phyloP scores from a whole-genome alignment of 2,797 vertebrate genomes.

The Etheostoma nigrum region DNA sequence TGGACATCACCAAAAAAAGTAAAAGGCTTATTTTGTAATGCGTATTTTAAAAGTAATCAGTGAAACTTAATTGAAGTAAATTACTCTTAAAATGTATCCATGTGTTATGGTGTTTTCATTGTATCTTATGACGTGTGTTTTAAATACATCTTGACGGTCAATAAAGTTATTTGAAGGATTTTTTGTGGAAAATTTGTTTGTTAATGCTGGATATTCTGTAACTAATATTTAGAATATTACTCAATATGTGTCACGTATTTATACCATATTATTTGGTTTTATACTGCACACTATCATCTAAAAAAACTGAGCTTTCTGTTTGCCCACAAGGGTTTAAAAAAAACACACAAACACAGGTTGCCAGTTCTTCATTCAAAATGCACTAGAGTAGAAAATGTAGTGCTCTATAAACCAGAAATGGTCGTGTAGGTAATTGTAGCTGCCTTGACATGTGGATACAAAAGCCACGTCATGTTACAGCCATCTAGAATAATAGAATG shows the following conservation, averaged over 20 bases:
- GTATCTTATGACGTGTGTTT: neutral
- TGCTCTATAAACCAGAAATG: slow-evolving; percentile 43
- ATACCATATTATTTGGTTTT: neutral
- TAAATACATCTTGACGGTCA: neutral
- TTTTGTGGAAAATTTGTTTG: neutral
- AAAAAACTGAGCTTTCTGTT: neutral
- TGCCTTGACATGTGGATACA: slow-evolving; percentile 38
- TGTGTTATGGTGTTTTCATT: too few relatives aligned
- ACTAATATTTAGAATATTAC: neutral
- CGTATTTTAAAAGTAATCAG: neutral
- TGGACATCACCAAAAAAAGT: neutral
- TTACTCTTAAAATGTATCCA: neutral
- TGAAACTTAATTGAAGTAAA: neutral
- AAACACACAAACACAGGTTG: neutral
- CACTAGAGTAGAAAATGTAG: neutral
- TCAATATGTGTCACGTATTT: neutral
- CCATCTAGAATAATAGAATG: slow-evolving; percentile 32
- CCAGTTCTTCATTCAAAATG: neutral
- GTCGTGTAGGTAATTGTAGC: neutral
- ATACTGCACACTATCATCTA: neutral
- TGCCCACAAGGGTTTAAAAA: neutral
- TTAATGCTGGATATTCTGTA: neutral
- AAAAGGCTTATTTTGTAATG: neutral
- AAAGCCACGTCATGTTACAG: slow-evolving; percentile 76
- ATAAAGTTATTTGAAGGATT: neutral